Percentiles rank a stretch among this genome's conserved stretches.
phyloP scores from a whole-genome alignment of 2,797 vertebrate species.

The Acanthornis magna region DNA sequence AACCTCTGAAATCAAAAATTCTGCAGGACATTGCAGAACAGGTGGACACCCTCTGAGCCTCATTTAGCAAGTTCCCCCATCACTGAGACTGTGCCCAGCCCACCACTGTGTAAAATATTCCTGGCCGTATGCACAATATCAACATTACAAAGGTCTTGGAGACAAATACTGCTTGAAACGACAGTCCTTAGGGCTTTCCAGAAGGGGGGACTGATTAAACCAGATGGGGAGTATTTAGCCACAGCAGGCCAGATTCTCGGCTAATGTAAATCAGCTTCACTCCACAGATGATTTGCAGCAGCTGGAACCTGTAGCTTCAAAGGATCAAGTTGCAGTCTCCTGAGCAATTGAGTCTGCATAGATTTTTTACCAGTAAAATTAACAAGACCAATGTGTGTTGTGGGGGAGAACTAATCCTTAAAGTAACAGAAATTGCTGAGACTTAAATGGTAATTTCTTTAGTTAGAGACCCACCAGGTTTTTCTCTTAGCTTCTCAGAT shows the following conservation, averaged over 20 bases:
- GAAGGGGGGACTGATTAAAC: constrained; percentile 24
- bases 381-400: neutral
- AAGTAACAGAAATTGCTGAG: constrained; percentile 33
- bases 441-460: constrained; percentile 59
- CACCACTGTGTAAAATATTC: neutral
- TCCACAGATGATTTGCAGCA: constrained; percentile 20
- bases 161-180: neutral
- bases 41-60: neutral
- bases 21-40: neutral
- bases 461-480: constrained; percentile 19
- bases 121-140: neutral
- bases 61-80: neutral
- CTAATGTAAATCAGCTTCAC: constrained; percentile 20
- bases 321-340: neutral
- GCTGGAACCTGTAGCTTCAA: constrained; percentile 24
- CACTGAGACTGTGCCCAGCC: neutral
- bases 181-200: neutral
- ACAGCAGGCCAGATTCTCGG: constrained; percentile 13
- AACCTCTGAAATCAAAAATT: neutral
- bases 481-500: constrained; percentile 15
- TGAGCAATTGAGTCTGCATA: constrained; percentile 19
- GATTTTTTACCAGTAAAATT: constrained; percentile 55
- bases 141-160: neutral
- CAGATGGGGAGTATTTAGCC: constrained; percentile 36
- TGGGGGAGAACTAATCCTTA: neutral